Evolutionary conservation across 2,797 vertebrate species (phyloP).

Genomic region (Hydrocynus forskahlii): DNA sequence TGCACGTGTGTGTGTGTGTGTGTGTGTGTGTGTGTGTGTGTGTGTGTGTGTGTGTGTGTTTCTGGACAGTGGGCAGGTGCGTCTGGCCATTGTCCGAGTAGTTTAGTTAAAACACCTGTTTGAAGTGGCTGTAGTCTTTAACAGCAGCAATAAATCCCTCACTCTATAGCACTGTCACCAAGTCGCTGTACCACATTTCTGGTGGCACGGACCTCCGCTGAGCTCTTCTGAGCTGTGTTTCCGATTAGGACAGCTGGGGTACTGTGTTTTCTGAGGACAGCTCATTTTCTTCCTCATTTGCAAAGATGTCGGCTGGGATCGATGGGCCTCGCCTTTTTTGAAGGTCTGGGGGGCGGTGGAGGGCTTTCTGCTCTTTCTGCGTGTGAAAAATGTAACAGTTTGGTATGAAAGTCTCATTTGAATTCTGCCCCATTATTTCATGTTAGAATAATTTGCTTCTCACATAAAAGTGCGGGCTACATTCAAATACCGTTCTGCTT

Average conservation of each 20-base stretch:
- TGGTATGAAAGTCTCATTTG: constrained; percentile 14
- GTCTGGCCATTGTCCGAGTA: constrained; percentile 60
- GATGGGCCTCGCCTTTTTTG: neutral
- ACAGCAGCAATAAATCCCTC: constrained; percentile 78
- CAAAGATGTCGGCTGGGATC: neutral
- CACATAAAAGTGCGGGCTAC: constrained; percentile 33
- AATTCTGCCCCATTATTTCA: constrained; percentile 11
- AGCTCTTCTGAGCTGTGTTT: constrained; percentile 22
- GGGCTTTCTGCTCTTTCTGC: neutral
- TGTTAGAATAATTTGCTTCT: constrained; percentile 35
- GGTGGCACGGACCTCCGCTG: constrained; percentile 33
- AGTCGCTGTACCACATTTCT: constrained; percentile 71
- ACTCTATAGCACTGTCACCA: constrained; percentile 79
- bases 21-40: neutral
- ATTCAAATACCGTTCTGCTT: constrained; percentile 54
- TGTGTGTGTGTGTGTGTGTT: neutral
- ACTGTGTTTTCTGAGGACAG: constrained; percentile 33
- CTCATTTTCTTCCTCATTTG: constrained; percentile 12
- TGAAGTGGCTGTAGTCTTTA: constrained; percentile 73
- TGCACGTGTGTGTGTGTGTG: neutral
- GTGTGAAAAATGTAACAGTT: neutral
- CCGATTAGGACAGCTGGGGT: constrained; percentile 26
- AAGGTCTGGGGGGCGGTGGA: too few species aligned
- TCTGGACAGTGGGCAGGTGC: constrained; percentile 11
- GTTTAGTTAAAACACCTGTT: constrained; percentile 79